These are phyloP conservation scores for Tapirus terrestris DNA, from an alignment of 2,113 vertebrate genomes.

Conservation along the genomic window DNA sequence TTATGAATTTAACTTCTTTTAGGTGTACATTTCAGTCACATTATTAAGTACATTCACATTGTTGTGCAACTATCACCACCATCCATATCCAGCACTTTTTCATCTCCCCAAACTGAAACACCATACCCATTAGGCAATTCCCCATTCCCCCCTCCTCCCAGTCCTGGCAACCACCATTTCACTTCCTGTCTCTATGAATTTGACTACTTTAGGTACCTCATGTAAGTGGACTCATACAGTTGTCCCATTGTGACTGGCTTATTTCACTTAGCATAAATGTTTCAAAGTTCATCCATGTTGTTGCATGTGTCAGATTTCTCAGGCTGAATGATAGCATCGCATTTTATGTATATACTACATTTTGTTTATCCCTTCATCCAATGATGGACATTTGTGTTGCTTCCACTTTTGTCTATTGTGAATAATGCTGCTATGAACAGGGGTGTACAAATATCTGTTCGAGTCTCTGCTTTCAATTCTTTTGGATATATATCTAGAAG, in stretches of 20 bases:
- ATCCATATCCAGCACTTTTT: neutral
- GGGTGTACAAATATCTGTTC: neutral
- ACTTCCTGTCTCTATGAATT: neutral
- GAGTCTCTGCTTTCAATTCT: neutral
- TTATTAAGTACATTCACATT: neutral
- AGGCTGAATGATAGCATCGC: neutral
- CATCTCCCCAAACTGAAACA: neutral
- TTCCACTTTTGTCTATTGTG: neutral
- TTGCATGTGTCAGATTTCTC: neutral
- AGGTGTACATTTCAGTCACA: neutral
- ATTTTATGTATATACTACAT: neutral
- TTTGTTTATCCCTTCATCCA: neutral
- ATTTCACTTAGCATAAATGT: neutral
- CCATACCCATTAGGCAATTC: neutral
- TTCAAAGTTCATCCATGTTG: neutral
- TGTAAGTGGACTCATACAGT: neutral
- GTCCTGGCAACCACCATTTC: neutral
- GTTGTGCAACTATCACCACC: no score
- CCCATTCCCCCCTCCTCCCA: neutral
- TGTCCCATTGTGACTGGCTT: neutral
- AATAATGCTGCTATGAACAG: neutral
- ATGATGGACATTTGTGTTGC: neutral
- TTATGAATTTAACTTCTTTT: neutral
- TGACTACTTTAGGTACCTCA: neutral
- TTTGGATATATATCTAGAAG: neutral